These are phyloP conservation scores for Notospermus geniculatus DNA, from an alignment of 1,140 invertebrate species.

Conservation along the genomic window DNA sequence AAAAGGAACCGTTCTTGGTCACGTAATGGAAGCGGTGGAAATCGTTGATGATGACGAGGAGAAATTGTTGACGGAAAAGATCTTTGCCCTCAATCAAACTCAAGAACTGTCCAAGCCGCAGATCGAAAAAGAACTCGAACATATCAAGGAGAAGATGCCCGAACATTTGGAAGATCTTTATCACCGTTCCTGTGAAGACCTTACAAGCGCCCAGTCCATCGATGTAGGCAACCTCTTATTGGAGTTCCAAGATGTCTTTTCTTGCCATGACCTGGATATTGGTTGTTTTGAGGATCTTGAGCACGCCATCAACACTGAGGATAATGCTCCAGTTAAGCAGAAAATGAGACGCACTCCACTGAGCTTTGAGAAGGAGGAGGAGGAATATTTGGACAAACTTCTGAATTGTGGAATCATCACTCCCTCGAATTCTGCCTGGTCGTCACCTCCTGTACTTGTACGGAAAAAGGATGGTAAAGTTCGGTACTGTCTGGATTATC, in stretches of 20 bases:
- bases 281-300: constrained; percentile 5
- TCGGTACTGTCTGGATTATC: constrained; percentile 56
- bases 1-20: no score
- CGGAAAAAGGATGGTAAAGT: constrained; percentile 19
- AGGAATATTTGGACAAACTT: constrained; percentile 19
- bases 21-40: no score
- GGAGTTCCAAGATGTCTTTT: constrained; percentile 24
- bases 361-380: constrained; percentile 8
- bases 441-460: constrained; percentile 17
- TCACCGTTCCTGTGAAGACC: background rate
- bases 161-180: constrained; percentile 3
- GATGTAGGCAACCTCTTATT: constrained; percentile 6
- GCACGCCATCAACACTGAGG: constrained; percentile 24
- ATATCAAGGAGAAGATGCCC: background rate
- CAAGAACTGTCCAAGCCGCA: no score
- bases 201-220: background rate
- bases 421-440: constrained; percentile 5
- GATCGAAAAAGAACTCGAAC: background rate
- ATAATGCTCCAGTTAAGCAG: constrained; percentile 15
- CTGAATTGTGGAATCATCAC: constrained; percentile 25
- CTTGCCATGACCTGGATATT: constrained; percentile 24
- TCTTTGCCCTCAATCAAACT: no score
- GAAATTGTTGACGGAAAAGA: no score
- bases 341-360: constrained; percentile 14
- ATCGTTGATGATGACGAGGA: no score